Conservation (phyloP, 2,113 vertebrate species). For the Sus scrofa region DNA sequence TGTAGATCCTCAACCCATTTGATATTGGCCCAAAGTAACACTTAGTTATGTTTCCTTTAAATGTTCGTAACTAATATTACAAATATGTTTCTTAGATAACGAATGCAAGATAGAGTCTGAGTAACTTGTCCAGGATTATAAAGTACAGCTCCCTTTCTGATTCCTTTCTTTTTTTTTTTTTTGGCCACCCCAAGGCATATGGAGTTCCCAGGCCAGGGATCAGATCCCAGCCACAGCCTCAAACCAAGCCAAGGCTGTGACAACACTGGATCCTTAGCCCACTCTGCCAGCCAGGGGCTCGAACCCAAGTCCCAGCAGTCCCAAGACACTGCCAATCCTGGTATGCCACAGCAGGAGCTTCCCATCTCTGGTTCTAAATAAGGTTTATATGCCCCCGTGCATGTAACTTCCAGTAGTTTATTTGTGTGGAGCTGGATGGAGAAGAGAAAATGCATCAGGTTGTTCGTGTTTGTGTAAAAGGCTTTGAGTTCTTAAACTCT, state of each 20-base stretch:
- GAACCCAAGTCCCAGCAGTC: too few relatives aligned
- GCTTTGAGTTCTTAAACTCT: not conserved
- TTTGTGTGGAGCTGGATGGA: too few relatives aligned
- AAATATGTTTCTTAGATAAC: not conserved
- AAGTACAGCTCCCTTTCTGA: not conserved
- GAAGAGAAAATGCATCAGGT: accelerated
- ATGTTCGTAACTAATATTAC: not conserved
- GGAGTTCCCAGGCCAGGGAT: too few relatives aligned
- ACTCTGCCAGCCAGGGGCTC: too few relatives aligned
- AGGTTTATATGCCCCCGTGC: too few relatives aligned
- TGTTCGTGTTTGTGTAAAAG: not conserved
- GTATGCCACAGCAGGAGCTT: too few relatives aligned
- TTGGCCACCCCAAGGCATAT: too few relatives aligned
- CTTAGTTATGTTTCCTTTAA: not conserved
- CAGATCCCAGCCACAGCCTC: too few relatives aligned
- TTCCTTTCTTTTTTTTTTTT: too few relatives aligned
- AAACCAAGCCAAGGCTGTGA: too few relatives aligned
- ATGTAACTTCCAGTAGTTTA: not conserved
- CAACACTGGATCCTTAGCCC: too few relatives aligned
- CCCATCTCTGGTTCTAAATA: not conserved
- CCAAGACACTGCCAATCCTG: too few relatives aligned
- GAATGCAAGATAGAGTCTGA: not conserved
- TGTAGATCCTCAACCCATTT: not conserved
- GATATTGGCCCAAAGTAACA: not conserved
- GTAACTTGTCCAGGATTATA: not conserved